phyloP scores from a whole-genome alignment of 2,888 invertebrate genomes.

The Artemia sinica region DNA sequence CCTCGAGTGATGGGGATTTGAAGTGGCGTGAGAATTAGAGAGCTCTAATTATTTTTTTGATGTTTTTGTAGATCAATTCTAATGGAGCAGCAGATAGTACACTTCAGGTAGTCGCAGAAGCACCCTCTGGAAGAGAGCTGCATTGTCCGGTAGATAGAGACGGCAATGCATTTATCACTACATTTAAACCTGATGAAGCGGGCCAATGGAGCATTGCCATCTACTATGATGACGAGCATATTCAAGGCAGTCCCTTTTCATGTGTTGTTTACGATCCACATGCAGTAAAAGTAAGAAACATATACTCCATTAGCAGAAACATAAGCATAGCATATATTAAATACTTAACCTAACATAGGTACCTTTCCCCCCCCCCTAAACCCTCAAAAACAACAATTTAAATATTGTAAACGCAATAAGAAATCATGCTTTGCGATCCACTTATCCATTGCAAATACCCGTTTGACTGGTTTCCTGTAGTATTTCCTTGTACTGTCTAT shows the following conservation, averaged over 20 bases:
- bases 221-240: conserved; percentile 84
- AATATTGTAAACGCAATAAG: too few relatives aligned
- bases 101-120: conserved; percentile 76
- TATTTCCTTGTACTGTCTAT: too few relatives aligned
- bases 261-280: conserved; percentile 89
- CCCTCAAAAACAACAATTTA: too few relatives aligned
- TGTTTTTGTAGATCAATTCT: conserved; percentile 40
- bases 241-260: conserved; percentile 86
- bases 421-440: too few relatives aligned
- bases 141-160: conserved; percentile 58
- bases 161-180: conserved; percentile 77
- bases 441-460: too few relatives aligned
- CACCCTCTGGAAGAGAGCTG: conserved; percentile 67
- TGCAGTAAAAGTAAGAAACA: conserved; percentile 47
- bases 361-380: too few relatives aligned
- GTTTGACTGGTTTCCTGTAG: too few relatives aligned
- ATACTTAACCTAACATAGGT: too few relatives aligned
- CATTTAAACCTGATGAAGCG: conserved; percentile 90
- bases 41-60: conserved; percentile 17
- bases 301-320: too few relatives aligned
- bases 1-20: background rate
- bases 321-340: too few relatives aligned
- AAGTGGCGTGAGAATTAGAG: background rate
- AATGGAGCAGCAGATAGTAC: conserved; percentile 46
- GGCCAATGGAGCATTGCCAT: conserved; percentile 95